These are phyloP conservation scores for Drosophila atripex DNA, from an alignment of 2,888 invertebrate genomes.

Conservation along the genomic window DNA sequence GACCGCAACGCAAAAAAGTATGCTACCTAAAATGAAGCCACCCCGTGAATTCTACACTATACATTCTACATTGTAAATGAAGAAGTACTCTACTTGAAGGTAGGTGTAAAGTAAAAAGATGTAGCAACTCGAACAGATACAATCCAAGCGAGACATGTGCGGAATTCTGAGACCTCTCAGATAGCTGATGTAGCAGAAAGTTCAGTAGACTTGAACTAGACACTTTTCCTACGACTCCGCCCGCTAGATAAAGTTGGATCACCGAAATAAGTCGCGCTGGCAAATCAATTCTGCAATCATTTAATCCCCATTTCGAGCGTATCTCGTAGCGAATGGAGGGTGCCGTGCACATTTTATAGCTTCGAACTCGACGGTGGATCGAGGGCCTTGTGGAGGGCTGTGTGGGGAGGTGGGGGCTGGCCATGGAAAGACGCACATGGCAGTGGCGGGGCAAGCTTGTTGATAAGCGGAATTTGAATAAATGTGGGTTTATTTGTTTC, in stretches of 20 bases:
- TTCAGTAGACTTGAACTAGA: neutral
- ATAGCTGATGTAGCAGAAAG: conserved; percentile 5
- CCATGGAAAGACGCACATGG: conserved; percentile 7
- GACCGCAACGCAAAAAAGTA: conserved; percentile 12
- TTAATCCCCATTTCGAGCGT: conserved; percentile 33
- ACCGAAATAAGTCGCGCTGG: conserved; percentile 18
- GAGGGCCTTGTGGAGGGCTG: conserved; percentile 20
- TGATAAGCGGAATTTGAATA: conserved; percentile 77
- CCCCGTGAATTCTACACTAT: neutral
- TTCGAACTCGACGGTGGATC: conserved; percentile 34
- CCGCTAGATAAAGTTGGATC: conserved; percentile 8
- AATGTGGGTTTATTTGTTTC: conserved; percentile 13
- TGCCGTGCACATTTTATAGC: conserved; percentile 49
- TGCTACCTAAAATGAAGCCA: conserved; percentile 4
- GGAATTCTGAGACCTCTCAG: neutral
- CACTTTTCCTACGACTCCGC: neutral
- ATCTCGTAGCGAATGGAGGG: conserved; percentile 20
- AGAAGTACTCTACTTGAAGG: neutral
- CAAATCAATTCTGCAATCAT: conserved; percentile 45
- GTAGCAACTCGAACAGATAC: neutral
- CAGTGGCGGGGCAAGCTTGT: conserved; percentile 52
- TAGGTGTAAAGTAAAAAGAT: neutral
- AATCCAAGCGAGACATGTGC: neutral
- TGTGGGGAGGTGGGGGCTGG: conserved; percentile 41
- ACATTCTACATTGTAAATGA: neutral